These are phyloP conservation scores for Ellobius talpinus DNA, from an alignment of 2,113 vertebrate genomes.

Conservation along the genomic window DNA sequence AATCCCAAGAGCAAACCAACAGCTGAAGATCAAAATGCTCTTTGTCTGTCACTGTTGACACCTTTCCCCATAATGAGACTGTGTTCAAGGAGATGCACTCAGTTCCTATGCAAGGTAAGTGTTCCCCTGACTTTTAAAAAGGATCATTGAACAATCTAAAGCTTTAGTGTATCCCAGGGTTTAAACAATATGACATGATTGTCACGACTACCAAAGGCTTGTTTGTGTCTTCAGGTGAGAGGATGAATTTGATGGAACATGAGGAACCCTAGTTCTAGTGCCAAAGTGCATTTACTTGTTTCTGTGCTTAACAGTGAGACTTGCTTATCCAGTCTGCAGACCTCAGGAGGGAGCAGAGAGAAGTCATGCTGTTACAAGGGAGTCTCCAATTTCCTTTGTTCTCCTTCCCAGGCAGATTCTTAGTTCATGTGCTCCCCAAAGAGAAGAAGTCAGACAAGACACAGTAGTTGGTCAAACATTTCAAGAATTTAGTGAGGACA, in stretches of 20 bases:
- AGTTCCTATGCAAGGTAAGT: background rate
- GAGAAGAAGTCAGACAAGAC: background rate
- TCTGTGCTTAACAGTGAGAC: background rate
- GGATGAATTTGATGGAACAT: background rate
- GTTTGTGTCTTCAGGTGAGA: slow-evolving; percentile 30
- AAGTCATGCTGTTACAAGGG: background rate
- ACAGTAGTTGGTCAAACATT: background rate
- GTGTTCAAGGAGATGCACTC: background rate
- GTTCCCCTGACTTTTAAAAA: slow-evolving; percentile 35
- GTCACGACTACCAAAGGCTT: slow-evolving; percentile 18
- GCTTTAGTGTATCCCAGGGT: background rate
- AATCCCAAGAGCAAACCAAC: background rate
- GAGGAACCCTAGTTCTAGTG: background rate
- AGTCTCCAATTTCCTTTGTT: background rate
- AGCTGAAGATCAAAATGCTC: background rate
- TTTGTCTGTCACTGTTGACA: background rate
- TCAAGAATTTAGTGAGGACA: background rate
- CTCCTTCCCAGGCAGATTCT: background rate
- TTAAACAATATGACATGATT: background rate
- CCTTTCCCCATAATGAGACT: background rate
- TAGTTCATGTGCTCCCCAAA: background rate
- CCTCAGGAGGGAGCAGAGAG: background rate
- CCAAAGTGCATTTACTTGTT: background rate
- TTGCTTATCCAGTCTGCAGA: background rate
- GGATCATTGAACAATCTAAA: slow-evolving; percentile 47